Evolutionary conservation across 2,888 invertebrate species (phyloP).

Genomic region (Sclerodermus sp.): DNA sequence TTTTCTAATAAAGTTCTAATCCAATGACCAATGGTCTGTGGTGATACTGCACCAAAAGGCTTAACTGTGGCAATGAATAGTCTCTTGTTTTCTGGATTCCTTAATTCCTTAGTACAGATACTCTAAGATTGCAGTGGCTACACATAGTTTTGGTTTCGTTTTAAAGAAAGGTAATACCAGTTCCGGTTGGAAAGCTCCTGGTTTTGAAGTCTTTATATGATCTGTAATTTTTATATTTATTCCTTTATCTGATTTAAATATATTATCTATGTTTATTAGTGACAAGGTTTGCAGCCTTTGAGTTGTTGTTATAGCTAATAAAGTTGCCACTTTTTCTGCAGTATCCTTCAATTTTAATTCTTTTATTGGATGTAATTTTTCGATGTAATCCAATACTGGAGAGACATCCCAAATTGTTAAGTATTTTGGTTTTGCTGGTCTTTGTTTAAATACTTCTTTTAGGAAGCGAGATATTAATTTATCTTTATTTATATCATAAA

Average conservation of each 20-base stretch:
- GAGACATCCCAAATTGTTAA: slow-evolving; percentile 6
- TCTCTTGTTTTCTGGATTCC: slow-evolving; percentile 5
- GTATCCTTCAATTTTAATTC: too few relatives aligned
- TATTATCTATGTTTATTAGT: slow-evolving; percentile 1
- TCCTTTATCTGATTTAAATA: too few relatives aligned
- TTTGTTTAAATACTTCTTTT: neutral
- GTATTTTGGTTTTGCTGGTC: neutral
- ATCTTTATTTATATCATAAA: too few relatives aligned
- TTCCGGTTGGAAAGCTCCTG: slow-evolving; percentile 7
- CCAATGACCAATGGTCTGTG: slow-evolving; percentile 28
- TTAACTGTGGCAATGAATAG: slow-evolving; percentile 15
- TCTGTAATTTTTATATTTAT: slow-evolving; percentile 13
- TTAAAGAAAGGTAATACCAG: slow-evolving; percentile 12
- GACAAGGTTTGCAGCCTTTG: slow-evolving; percentile 20
- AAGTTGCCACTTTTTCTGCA: too few relatives aligned
- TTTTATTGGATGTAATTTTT: neutral
- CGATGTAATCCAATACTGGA: slow-evolving; percentile 10
- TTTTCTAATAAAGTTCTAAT: slow-evolving; percentile 20
- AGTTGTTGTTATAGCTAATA: slow-evolving; percentile 13
- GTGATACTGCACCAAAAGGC: slow-evolving; percentile 11
- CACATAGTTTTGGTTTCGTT: too few relatives aligned
- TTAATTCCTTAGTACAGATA: slow-evolving; percentile 13
- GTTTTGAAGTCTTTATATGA: slow-evolving; percentile 13
- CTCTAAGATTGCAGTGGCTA: slow-evolving; percentile 9
- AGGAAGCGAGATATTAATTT: too few relatives aligned